phyloP scores from a whole-genome alignment of 2,888 invertebrate species.

The Scelioninae gen. 2 region DNA sequence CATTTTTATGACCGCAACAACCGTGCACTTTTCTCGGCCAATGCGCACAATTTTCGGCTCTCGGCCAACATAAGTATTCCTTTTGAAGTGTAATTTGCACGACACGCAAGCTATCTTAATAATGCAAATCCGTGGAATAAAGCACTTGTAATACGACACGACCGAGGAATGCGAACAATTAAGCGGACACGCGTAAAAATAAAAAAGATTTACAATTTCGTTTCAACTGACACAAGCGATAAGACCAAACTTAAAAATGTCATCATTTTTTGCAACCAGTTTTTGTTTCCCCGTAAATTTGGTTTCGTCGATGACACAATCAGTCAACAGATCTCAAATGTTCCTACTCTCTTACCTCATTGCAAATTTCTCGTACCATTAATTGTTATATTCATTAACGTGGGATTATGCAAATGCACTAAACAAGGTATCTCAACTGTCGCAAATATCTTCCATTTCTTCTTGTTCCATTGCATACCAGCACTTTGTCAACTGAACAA shows the following conservation, averaged over 20 bases:
- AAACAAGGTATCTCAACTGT: too few relatives aligned
- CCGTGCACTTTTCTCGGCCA: slow-evolving; percentile 12
- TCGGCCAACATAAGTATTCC: slow-evolving; percentile 25
- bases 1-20: slow-evolving; percentile 6
- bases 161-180: slow-evolving; percentile 38
- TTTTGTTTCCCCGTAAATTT: too few relatives aligned
- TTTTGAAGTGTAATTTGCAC: slow-evolving; percentile 43
- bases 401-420: too few relatives aligned
- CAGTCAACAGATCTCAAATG: too few relatives aligned
- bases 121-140: slow-evolving; percentile 46
- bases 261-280: slow-evolving; percentile 4
- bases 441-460: too few relatives aligned
- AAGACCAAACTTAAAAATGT: slow-evolving; percentile 25
- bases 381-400: too few relatives aligned
- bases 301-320: too few relatives aligned
- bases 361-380: too few relatives aligned
- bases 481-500: too few relatives aligned
- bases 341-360: too few relatives aligned
- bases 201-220: background rate
- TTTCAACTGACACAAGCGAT: slow-evolving; percentile 24
- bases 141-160: slow-evolving; percentile 41
- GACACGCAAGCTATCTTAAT: slow-evolving; percentile 48
- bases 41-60: slow-evolving; percentile 27
- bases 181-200: slow-evolving; percentile 1
- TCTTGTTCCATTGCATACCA: too few relatives aligned